phyloP scores from a whole-genome alignment of 2,113 vertebrate species.

The Oryzias celebensis region DNA sequence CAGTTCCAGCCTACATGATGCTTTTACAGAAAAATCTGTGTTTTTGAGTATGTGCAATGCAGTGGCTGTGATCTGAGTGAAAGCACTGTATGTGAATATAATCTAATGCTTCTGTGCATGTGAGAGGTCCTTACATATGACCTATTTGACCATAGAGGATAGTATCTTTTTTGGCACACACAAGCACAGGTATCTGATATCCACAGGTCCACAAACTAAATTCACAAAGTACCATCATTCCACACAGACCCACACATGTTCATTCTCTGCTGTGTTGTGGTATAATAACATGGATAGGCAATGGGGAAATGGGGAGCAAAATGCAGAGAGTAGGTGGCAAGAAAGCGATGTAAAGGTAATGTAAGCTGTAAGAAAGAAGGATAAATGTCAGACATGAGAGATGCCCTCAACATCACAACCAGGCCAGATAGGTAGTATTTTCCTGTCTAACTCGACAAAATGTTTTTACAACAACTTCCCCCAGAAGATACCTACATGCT shows the following conservation, averaged over 20 bases:
- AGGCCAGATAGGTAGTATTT: constrained; percentile 60
- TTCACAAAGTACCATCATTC: not conserved
- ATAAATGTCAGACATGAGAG: constrained; percentile 48
- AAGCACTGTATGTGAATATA: not conserved
- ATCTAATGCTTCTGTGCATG: constrained; percentile 11
- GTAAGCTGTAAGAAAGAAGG: constrained; percentile 9
- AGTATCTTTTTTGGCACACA: constrained; percentile 20
- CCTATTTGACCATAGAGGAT: constrained; percentile 20
- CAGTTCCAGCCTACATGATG: constrained; percentile 35
- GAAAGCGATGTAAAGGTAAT: not conserved
- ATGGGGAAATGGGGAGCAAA: constrained; percentile 34
- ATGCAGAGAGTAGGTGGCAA: not conserved
- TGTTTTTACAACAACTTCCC: constrained; percentile 52
- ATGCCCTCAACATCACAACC: constrained; percentile 49
- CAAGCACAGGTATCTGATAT: not conserved
- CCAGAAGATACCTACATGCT: constrained; percentile 48
- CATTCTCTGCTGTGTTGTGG: constrained; percentile 18
- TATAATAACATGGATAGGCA: constrained; percentile 36
- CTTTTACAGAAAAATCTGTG: constrained; percentile 7
- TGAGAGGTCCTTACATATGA: not conserved
- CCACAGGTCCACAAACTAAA: constrained; percentile 20
- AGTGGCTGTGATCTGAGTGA: constrained; percentile 1
- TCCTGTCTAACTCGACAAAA: constrained; percentile 61
- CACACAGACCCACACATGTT: constrained; percentile 23
- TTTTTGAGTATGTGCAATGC: constrained; percentile 39